phyloP scores from a whole-genome alignment of 2,797 vertebrate species.

The Cossypha niveicapilla region DNA sequence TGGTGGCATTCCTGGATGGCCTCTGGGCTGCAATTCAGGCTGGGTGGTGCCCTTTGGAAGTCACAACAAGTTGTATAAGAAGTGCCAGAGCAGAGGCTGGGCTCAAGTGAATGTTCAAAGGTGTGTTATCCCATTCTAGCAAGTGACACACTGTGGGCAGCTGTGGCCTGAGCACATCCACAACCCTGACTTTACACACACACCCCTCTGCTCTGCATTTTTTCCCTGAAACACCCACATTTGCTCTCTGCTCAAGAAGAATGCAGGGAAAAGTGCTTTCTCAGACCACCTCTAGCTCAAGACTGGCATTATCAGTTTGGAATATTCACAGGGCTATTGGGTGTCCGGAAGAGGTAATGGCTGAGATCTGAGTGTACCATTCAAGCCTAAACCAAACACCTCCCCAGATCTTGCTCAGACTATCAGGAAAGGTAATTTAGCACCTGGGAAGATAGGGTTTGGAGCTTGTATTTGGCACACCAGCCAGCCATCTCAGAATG shows the following conservation, averaged over 20 bases:
- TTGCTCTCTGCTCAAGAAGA: background rate
- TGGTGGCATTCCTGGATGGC: background rate
- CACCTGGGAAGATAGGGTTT: slow-evolving; percentile 47
- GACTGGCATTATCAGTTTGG: slow-evolving; percentile 28
- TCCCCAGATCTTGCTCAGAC: slow-evolving; percentile 32
- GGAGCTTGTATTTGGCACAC: slow-evolving; percentile 14
- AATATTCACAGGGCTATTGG: slow-evolving; percentile 9
- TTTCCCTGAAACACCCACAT: background rate
- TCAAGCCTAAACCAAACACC: slow-evolving; percentile 43
- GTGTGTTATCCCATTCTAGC: background rate
- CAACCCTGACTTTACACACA: background rate
- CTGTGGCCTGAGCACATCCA: background rate
- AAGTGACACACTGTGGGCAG: fast-evolving
- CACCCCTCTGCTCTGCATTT: background rate
- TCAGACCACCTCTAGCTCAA: background rate
- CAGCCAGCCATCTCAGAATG: slow-evolving; percentile 44
- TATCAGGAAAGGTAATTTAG: slow-evolving; percentile 54
- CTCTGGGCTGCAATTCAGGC: background rate
- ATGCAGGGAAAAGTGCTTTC: background rate
- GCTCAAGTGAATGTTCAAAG: fast-evolving
- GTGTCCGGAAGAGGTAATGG: slow-evolving; percentile 16
- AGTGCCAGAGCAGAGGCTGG: background rate
- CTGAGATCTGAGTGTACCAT: background rate
- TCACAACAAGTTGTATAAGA: background rate
- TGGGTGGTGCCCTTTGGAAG: background rate